Evolutionary conservation across 2,797 vertebrate species (phyloP).

Genomic region (Megalops cyprinoides): DNA sequence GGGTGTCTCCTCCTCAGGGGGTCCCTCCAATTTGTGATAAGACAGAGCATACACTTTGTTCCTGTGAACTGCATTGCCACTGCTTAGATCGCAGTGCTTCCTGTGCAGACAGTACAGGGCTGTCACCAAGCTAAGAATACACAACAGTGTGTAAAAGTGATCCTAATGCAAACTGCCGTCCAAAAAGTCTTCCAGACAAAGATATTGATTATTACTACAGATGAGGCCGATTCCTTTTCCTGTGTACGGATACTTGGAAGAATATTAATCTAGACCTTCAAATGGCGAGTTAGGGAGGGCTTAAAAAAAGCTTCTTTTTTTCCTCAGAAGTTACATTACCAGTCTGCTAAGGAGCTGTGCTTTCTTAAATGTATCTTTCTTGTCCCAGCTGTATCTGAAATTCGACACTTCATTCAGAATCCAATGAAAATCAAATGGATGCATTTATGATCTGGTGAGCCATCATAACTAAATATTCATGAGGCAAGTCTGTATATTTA

Average conservation of each 20-base stretch:
- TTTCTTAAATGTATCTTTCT: not conserved
- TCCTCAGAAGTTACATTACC: not conserved
- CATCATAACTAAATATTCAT: slow-evolving; percentile 18
- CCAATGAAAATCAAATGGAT: not conserved
- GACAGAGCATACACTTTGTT: not conserved
- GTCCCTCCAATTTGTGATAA: slow-evolving; percentile 4
- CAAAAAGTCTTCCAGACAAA: not conserved
- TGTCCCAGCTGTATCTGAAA: not conserved
- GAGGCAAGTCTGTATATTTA: slow-evolving; percentile 17
- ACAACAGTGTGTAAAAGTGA: not conserved
- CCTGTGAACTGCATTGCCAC: not conserved
- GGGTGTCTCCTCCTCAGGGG: slow-evolving; percentile 1
- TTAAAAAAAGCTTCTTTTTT: not conserved
- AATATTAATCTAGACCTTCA: slow-evolving; percentile 9
- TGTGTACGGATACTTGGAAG: not conserved
- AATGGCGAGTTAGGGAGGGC: not conserved
- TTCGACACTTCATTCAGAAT: not conserved
- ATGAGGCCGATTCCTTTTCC: slow-evolving; percentile 8
- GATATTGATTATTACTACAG: not conserved
- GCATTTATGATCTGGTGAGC: slow-evolving; percentile 17
- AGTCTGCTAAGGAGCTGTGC: not conserved
- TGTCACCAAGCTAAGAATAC: slow-evolving; percentile 12
- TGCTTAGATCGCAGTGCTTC: not conserved
- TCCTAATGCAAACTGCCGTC: not conserved
- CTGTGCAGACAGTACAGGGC: not conserved